phyloP scores from a whole-genome alignment of 2,888 invertebrate species.

The Cordylochernes scorpioides region DNA sequence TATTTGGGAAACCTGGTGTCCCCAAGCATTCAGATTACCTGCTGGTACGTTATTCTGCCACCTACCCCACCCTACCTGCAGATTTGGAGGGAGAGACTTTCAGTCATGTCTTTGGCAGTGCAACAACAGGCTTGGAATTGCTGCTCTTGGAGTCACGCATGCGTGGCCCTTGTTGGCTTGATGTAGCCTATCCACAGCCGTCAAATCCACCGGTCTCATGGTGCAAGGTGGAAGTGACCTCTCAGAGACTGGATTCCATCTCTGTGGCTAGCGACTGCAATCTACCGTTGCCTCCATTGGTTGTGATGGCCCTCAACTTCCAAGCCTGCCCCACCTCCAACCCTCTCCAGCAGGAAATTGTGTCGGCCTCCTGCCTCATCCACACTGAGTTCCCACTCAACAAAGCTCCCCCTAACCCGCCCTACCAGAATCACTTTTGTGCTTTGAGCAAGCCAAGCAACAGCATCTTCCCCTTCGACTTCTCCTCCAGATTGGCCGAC shows the following conservation, averaged over 20 bases:
- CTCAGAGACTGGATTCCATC: slow-evolving; percentile 2
- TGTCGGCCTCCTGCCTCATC: slow-evolving; percentile 51
- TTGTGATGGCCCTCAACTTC: not conserved
- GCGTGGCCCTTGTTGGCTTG: slow-evolving; percentile 89
- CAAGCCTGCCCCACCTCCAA: no score
- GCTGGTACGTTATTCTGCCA: slow-evolving; percentile 51
- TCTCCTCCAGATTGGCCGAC: slow-evolving; percentile 39
- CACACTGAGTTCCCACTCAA: slow-evolving; percentile 54
- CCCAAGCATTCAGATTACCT: slow-evolving; percentile 64
- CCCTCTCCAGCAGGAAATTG: no score
- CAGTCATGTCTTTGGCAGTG: slow-evolving; percentile 64
- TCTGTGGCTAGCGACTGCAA: not conserved
- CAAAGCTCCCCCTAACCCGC: slow-evolving; percentile 43
- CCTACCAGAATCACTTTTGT: slow-evolving; percentile 64
- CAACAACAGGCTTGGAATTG: slow-evolving; percentile 58
- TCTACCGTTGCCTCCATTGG: no score
- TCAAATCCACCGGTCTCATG: slow-evolving; percentile 46
- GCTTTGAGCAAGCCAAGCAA: slow-evolving; percentile 52
- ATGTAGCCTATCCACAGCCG: slow-evolving; percentile 36
- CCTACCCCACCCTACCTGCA: slow-evolving; percentile 27
- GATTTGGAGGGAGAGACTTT: slow-evolving; percentile 41
- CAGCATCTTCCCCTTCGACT: slow-evolving; percentile 53
- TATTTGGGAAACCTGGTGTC: slow-evolving; percentile 48
- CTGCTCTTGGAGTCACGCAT: slow-evolving; percentile 66
- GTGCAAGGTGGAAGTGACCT: slow-evolving; percentile 52